Percentiles rank a stretch among this genome's conserved stretches.
phyloP scores from a whole-genome alignment of 2,797 vertebrate genomes.

The Aulostomus chinensis region DNA sequence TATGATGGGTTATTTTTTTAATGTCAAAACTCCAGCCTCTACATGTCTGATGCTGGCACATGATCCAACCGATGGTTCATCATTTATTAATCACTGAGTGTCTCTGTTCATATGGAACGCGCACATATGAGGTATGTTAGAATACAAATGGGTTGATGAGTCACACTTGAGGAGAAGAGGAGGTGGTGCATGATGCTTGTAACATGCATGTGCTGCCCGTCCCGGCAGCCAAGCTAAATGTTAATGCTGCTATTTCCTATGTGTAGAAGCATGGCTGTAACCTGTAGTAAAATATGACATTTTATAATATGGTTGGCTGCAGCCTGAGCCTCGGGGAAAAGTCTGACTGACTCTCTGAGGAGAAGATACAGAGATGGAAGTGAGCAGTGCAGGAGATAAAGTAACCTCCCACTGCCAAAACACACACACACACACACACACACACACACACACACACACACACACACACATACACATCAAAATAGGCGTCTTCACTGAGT shows the following conservation, averaged over 20 bases:
- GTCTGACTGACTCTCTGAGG: slow-evolving; percentile 14
- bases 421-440: slow-evolving; percentile 5
- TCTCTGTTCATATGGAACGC: no score
- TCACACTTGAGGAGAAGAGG: no score
- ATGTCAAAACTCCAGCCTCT: not conserved
- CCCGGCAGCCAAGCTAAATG: slow-evolving; percentile 3
- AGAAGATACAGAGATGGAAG: slow-evolving; percentile 13
- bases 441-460: slow-evolving; percentile 9
- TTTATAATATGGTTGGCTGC: slow-evolving; percentile 18
- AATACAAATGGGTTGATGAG: slow-evolving; percentile 7
- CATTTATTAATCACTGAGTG: slow-evolving; percentile 3
- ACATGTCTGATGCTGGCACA: not conserved
- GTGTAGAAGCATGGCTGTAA: slow-evolving; percentile 11
- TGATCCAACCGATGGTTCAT: slow-evolving; percentile 16
- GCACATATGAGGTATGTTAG: slow-evolving; percentile 28
- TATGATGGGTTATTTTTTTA: not conserved
- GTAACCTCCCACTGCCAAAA: not conserved
- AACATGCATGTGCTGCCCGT: slow-evolving; percentile 6
- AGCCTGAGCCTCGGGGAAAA: slow-evolving; percentile 11
- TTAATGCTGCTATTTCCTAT: slow-evolving; percentile 14
- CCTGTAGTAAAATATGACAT: slow-evolving; percentile 22
- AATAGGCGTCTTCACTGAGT: slow-evolving; percentile 28
- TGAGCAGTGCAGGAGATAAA: slow-evolving; percentile 14
- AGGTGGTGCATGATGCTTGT: no score
- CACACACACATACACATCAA: slow-evolving; percentile 25